Base-by-base conservation (phyloP, 2,113 vertebrate genomes). In the Myxocyprinus asiaticus region DNA sequence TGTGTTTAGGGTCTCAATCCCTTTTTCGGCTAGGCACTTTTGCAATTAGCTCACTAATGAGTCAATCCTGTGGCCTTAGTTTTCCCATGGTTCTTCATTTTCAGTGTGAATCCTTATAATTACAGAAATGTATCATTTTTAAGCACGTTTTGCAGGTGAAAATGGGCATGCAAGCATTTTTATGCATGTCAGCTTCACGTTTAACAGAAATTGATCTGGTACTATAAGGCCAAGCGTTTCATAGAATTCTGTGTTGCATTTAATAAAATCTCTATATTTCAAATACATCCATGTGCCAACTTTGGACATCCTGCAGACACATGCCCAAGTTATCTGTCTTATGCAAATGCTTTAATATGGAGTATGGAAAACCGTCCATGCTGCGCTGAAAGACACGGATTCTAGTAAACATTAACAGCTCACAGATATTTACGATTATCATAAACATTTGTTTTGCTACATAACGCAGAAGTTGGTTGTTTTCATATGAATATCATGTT, bases 21-120 rank as follows among this genome's bases (percentile, higher is more conserved):
- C 59, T 51, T 7, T 4, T 65, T 55, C 7, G 64, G 22, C 44
- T 44, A n/a, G 72, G 59, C 62, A 76, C 47, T 65, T 76, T 65
- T 44, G 62, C 33, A 4, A 10, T 53, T 55, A 65, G 47, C 48
- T 50, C 12, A 43, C 11, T 4, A 47, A 59, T 48, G 45, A 53
- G 44, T 33, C 0, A 11, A 74, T 50, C 4, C n/a, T 9, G 1
- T 50, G 58, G n/a, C 71, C 45, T 63, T 11, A 2, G 58, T 50
- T 74, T 74, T 62, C 4, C 22, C 14, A 9, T 56, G 33, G 33
- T 71, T 22, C 15, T 63, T 43, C 63, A 51, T 74, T 74, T 63
- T 62, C 15, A 9, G 56, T 62, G 56, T 63, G 9, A 74, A 74
- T 50, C 5, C 22, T 33, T 33, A 33, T 33, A 33, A 33, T 33